Base-by-base conservation (phyloP, 2,797 vertebrate genomes). In the Sebastes oblongus region DNA sequence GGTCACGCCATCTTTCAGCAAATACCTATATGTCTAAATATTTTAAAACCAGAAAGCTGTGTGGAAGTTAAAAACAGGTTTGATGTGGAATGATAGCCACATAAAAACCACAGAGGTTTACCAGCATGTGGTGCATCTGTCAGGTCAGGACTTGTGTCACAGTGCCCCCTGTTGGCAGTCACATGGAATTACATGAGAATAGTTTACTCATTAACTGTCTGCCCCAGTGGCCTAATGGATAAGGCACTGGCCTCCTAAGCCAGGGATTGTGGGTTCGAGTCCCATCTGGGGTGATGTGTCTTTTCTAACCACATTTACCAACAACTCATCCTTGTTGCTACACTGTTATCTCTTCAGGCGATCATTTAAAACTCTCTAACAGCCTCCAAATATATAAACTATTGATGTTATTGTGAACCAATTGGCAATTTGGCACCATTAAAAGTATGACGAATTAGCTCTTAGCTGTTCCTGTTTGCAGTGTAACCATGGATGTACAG, bases 261-360 rank as follows among this genome's bases (percentile, higher is more conserved):
- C 91, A 92, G 88, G 87, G 91, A 92, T 89, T 93, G 90, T 91
- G 90, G 91, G 91, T 92, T 92, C 81, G 75, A 85, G 86, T 92
- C 87, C 89, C 85, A 78, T 91, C 85, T 93, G 86, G 83, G 87
- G 86, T 89, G 88, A 0, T 5, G 2, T 2, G 1, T 7, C 11
- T 58, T n/a, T 56, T 64, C 1, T 12, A 0, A 13, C 4, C 29
- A 4, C 4, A 30, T 61, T 27, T 22, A 24, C 13, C 0, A 16
- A 30, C 13, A 24, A 8, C 10, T 42, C 2, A 1, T 12, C 20
- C 6, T 9, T 34, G 22, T n/a, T 66, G 1, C 24, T 1, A 3
- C 24, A 39, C 11, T 39, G 27, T 61, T 0, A 27, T 11, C 3
- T 59, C 13, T 13, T 20, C 7, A 50, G 46, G 46, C 6, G 34